phyloP scores from a whole-genome alignment of 2,797 vertebrate species.

The Chaunax sp. region DNA sequence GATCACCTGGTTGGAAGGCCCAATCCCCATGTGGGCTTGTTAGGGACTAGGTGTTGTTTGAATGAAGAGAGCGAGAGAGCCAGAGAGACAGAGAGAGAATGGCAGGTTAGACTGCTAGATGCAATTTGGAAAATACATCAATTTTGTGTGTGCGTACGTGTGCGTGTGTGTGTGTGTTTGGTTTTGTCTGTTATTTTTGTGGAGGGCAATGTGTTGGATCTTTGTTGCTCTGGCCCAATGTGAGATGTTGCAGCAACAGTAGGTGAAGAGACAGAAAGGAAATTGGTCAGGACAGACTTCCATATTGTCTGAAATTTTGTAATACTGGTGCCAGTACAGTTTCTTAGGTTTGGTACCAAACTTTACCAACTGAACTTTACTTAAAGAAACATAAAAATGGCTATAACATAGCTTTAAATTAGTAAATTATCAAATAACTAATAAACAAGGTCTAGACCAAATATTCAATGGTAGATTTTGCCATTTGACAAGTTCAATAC shows the following conservation, averaged over 20 bases:
- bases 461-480: background rate
- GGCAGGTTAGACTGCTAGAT: conserved; percentile 34
- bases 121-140: conserved; percentile 33
- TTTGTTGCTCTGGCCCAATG: conserved; percentile 14
- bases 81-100: conserved; percentile 13
- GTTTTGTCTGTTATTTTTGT: background rate
- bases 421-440: too few species aligned
- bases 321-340: background rate
- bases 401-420: background rate
- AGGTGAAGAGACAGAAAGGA: conserved; percentile 1
- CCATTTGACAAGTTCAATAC: background rate
- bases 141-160: conserved; percentile 4
- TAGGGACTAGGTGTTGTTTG: conserved; percentile 68
- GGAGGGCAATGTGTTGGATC: background rate
- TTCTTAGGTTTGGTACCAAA: background rate
- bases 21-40: conserved; percentile 69
- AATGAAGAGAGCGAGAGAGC: background rate
- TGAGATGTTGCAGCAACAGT: conserved; percentile 15
- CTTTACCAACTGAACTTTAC: too few species aligned
- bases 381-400: background rate
- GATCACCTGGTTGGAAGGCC: conserved; percentile 52
- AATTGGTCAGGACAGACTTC: background rate
- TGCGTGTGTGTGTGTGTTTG: conserved; percentile 5
- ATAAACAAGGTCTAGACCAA: background rate
- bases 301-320: background rate